Base-by-base conservation (phyloP, 2,888 invertebrate species). In the Germaria angustata region DNA sequence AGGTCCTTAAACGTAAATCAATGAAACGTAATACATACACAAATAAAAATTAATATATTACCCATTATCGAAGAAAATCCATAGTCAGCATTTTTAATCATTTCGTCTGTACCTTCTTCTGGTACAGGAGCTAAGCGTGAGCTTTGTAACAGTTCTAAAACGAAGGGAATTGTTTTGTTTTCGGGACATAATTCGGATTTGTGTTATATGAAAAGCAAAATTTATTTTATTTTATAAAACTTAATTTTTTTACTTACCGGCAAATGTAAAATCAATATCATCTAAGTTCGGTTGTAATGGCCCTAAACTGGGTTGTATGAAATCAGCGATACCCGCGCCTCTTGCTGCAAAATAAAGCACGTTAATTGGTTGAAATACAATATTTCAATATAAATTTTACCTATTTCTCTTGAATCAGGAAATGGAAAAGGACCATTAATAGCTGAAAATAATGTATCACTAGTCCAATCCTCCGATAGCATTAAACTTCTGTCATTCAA, bases 221-320 rank as follows among this genome's bases (percentile, higher is more conserved):
- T 36, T 41, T 41, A n/a, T 3, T 15, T 41, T n/a, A 15, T 11
- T 17, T 44, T 24, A 24, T n/a, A 1, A 13, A 0, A 24, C 20
- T 20, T 2, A n/a, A n/a, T n/a, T n/a, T n/a, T 61, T 41, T 24
- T 20, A 80, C 78, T 51, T 92, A 95, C 96, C 96, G 92, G 95
- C 96, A 85, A 96, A 92, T 7, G 96, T 96, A 91, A 97, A 95
- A 85, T 90, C 97, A 92, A 97, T 97, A 92, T 98, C 98, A 89
- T 98, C 98, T 88, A 99, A 93, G 92, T 97, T 98, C 84, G 99
- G 99, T 92, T 99, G 99, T 81, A 99, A 92, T 71, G 99, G 98
- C 46, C 98, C 96, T 88, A 99, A 94, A 90, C 98, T 98, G 68
- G 99, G 99, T 92, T 99, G 99, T 91, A 99, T 98, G 89, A 99